Conservation (phyloP, 2,113 vertebrate species). For the Euleptes europaea region DNA sequence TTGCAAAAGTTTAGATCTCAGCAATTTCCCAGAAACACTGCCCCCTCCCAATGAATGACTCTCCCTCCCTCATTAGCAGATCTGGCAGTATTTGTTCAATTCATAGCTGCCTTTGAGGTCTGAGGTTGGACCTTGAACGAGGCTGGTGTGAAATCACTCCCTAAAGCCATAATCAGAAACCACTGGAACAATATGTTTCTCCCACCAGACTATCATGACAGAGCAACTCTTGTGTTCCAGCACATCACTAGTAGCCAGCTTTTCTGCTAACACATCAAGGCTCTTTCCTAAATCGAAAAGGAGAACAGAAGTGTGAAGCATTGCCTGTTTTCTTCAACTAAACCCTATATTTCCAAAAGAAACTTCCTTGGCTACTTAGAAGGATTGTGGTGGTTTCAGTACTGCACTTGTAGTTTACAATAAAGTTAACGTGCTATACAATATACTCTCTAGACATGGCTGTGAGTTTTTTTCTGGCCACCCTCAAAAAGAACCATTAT, state of each 20-base stretch:
- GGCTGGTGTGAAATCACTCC: constrained; percentile 72
- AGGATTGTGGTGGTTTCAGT: constrained; percentile 55
- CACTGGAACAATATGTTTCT: constrained; percentile 83
- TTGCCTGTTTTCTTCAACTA: accelerated
- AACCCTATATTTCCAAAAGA: constrained; percentile 16
- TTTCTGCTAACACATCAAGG: constrained; percentile 14
- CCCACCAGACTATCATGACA: constrained; percentile 74
- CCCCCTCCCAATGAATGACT: constrained; percentile 5
- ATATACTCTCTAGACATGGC: constrained; percentile 68
- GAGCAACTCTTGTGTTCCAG: constrained; percentile 71
- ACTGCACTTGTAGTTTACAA: constrained; percentile 69
- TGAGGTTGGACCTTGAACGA: constrained; percentile 83
- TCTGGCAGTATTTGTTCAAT: constrained; percentile 32
- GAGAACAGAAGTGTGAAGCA: background rate
- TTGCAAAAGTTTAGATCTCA: background rate
- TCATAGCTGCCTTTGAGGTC: constrained; percentile 62
- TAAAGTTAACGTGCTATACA: constrained; percentile 81
- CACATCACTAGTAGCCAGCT: constrained; percentile 45
- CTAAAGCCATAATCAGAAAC: constrained; percentile 81
- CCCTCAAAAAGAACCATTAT: constrained; percentile 75
- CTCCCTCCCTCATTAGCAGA: constrained; percentile 22
- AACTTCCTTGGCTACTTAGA: constrained; percentile 36
- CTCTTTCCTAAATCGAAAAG: background rate
- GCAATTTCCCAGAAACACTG: background rate
- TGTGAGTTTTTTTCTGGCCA: constrained; percentile 70